Conservation (phyloP, 2,888 invertebrate genomes). For the Alentia gelatinosa region DNA sequence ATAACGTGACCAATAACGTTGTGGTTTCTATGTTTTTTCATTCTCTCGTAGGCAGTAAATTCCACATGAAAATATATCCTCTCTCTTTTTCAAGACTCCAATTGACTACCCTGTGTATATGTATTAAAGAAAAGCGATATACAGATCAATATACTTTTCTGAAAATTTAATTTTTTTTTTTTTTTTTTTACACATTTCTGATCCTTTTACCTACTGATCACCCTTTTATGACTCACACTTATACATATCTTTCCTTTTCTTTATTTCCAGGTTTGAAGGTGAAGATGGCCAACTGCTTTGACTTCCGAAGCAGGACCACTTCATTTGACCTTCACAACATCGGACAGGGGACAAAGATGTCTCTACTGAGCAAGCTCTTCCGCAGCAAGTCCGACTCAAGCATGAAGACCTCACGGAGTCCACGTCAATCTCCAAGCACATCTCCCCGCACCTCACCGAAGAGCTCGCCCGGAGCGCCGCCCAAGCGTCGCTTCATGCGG, state of each 20-base stretch:
- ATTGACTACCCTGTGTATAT: too few species aligned
- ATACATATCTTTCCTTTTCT: background rate
- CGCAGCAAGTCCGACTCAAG: conserved; percentile 61
- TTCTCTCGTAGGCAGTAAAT: too few species aligned
- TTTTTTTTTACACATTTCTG: too few species aligned
- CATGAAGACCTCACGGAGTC: conserved; percentile 39
- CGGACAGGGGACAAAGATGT: conserved; percentile 57
- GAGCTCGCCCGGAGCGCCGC: conserved; percentile 20
- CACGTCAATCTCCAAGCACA: background rate
- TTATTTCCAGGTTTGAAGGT: conserved; percentile 39
- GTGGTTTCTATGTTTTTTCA: too few species aligned
- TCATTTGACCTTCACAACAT: conserved; percentile 61
- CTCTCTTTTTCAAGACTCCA: too few species aligned
- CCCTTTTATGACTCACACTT: background rate
- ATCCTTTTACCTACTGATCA: too few species aligned
- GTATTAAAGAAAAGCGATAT: too few species aligned
- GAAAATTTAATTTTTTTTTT: too few species aligned
- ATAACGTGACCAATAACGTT: too few species aligned
- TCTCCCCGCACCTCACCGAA: conserved; percentile 51
- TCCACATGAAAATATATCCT: too few species aligned
- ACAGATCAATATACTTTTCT: too few species aligned
- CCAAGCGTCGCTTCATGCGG: conserved; percentile 59
- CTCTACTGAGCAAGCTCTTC: conserved; percentile 58
- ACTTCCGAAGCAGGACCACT: conserved; percentile 59
- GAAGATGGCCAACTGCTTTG: conserved; percentile 61